Conservation (phyloP, 2,888 invertebrate species). For the Belgica antarctica region DNA sequence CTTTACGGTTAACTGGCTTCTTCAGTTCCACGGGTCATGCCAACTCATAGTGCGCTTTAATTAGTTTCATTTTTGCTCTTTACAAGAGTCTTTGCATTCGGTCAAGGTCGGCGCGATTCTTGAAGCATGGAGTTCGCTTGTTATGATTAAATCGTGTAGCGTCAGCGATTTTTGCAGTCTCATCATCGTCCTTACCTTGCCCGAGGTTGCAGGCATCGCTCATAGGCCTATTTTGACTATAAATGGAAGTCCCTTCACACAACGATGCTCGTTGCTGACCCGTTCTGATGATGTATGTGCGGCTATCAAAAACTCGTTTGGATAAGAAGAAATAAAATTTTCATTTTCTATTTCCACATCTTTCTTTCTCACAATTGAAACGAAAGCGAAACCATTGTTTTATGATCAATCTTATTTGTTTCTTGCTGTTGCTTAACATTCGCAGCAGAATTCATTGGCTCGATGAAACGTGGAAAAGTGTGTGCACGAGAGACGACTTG, state of each 20-base stretch:
- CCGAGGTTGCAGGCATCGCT: not conserved
- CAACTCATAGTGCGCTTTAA: not conserved
- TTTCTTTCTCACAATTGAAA: constrained; percentile 14
- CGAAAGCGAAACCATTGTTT: constrained; percentile 8
- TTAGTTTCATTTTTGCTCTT: not conserved
- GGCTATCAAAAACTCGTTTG: not conserved
- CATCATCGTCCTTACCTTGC: constrained; percentile 1
- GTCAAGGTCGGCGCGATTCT: constrained; percentile 15
- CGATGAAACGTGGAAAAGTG: not conserved
- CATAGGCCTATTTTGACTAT: not conserved
- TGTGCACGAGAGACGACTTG: not conserved
- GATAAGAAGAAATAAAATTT: not conserved
- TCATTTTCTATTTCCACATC: not conserved
- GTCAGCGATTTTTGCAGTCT: not conserved
- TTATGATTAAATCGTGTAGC: not conserved
- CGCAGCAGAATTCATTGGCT: not conserved
- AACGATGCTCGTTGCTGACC: not conserved
- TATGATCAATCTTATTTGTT: constrained; percentile 25
- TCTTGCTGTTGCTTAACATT: constrained; percentile 5
- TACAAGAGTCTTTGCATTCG: not conserved
- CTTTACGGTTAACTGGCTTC: constrained; percentile 18
- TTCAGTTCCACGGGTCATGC: not conserved
- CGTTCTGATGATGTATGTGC: not conserved
- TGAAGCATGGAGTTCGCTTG: not conserved
- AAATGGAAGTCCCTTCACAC: not conserved